Evolutionary conservation across 2,888 invertebrate genomes (phyloP).

Genomic region (Andrena bicolor): DNA sequence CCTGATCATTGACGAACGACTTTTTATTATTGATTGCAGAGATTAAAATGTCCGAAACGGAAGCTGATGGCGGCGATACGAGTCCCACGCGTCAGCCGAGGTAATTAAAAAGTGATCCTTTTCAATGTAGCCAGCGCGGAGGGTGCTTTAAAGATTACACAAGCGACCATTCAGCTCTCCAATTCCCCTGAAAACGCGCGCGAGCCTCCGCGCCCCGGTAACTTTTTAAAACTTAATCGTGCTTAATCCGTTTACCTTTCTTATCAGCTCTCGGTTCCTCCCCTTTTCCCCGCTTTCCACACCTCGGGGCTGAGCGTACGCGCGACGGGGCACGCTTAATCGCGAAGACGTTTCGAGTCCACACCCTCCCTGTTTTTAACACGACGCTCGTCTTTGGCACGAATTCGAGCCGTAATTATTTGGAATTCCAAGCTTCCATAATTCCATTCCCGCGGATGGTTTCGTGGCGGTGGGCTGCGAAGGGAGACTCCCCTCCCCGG

Average conservation of each 20-base stretch:
- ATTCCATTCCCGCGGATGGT: conserved; percentile 6
- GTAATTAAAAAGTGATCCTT: conserved; percentile 68
- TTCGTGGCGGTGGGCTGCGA: background rate
- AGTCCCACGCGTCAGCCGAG: conserved; percentile 80
- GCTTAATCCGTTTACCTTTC: conserved; percentile 30
- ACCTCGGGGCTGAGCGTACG: conserved; percentile 21
- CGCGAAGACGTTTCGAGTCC: background rate
- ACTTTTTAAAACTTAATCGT: conserved; percentile 23
- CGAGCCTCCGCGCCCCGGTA: background rate
- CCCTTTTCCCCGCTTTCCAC: background rate
- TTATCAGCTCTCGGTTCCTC: background rate
- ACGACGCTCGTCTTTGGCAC: background rate
- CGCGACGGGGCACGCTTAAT: conserved; percentile 61
- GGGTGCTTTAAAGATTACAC: background rate
- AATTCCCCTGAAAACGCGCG: background rate
- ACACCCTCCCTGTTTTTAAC: background rate
- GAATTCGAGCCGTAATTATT: conserved; percentile 18
- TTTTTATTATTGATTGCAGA: conserved; percentile 68
- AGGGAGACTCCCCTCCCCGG: background rate
- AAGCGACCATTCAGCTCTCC: background rate
- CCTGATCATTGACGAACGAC: conserved; percentile 11
- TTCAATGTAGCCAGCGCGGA: conserved; percentile 19
- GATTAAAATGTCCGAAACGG: conserved; percentile 78
- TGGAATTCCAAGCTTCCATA: background rate
- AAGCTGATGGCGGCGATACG: conserved; percentile 74